Evolutionary conservation across 2,797 vertebrate species (phyloP).

Genomic region (Pseudocheirus occidentalis): DNA sequence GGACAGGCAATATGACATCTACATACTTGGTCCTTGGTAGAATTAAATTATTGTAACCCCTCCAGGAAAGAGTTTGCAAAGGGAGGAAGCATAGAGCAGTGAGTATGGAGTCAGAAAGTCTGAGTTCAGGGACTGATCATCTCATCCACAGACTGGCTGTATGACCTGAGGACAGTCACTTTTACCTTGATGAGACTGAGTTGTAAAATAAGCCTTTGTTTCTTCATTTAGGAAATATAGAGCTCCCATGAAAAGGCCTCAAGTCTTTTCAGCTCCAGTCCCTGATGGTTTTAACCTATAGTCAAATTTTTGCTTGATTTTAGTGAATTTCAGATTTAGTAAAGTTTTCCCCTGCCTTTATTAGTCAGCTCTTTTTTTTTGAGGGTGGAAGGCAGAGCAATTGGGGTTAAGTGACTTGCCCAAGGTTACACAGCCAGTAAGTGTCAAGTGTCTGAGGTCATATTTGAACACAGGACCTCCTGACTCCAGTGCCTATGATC

Average conservation of each 20-base stretch:
- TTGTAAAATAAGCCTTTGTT: not conserved
- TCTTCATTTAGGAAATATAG: not conserved
- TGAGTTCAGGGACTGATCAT: not conserved
- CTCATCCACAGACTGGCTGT: not conserved
- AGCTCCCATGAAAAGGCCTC: not conserved
- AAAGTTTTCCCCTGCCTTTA: not conserved
- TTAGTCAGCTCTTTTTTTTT: not conserved
- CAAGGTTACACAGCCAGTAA: too few relatives aligned
- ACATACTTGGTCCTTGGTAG: not conserved
- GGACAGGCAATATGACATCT: not conserved
- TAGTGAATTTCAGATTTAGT: constrained; percentile 10
- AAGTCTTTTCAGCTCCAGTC: not conserved
- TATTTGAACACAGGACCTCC: too few relatives aligned
- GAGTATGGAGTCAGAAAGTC: not conserved
- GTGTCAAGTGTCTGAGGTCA: too few relatives aligned
- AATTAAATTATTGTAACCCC: not conserved
- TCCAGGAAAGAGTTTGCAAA: constrained; percentile 31
- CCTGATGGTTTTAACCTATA: not conserved
- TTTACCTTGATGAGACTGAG: not conserved
- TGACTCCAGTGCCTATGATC: too few relatives aligned
- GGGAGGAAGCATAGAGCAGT: not conserved
- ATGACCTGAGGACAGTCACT: not conserved
- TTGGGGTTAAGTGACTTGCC: too few relatives aligned
- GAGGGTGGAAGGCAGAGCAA: too few relatives aligned
- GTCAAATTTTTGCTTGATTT: constrained; percentile 36